Percentiles rank a stretch among this genome's conserved stretches.
Evolutionary conservation across 2,797 vertebrate species (phyloP).

Genomic region (Pitangus sulphuratus): DNA sequence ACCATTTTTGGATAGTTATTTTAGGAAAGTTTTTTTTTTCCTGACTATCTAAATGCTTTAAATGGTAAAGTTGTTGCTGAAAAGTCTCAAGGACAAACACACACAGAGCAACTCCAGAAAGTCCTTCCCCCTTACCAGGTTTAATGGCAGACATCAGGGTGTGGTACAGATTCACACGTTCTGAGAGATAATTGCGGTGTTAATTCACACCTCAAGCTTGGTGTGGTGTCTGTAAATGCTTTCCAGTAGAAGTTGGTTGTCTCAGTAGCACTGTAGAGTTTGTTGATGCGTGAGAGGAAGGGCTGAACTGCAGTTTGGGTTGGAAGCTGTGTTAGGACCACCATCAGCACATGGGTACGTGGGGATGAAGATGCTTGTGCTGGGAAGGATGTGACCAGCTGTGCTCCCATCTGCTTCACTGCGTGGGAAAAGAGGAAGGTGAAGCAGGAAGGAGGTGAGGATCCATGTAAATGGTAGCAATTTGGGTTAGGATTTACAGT

Average conservation of each 20-base stretch:
- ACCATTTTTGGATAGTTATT: constrained; percentile 56
- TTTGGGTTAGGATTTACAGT: not conserved
- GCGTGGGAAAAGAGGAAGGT: not conserved
- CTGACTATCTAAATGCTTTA: constrained; percentile 41
- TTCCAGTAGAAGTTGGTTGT: not conserved
- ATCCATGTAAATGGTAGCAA: not conserved
- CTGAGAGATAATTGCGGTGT: not conserved
- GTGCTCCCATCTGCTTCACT: not conserved
- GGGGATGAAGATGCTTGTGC: not conserved
- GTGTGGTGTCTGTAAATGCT: not conserved
- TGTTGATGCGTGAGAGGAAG: not conserved
- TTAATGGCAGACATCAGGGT: not conserved
- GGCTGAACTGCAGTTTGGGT: not conserved
- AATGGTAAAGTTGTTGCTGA: constrained; percentile 37
- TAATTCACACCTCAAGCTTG: not conserved
- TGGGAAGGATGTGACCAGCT: not conserved
- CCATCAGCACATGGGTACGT: fast-evolving
- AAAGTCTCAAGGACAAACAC: not conserved
- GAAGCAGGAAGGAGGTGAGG: not conserved
- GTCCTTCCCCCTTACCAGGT: not conserved
- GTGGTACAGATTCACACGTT: not conserved
- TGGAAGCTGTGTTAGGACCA: not conserved
- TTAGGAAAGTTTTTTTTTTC: constrained; percentile 36
- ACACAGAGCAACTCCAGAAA: not conserved
- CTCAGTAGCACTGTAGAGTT: not conserved